Evolutionary conservation across 2,113 vertebrate genomes (phyloP).

Genomic region (Microcebus murinus): DNA sequence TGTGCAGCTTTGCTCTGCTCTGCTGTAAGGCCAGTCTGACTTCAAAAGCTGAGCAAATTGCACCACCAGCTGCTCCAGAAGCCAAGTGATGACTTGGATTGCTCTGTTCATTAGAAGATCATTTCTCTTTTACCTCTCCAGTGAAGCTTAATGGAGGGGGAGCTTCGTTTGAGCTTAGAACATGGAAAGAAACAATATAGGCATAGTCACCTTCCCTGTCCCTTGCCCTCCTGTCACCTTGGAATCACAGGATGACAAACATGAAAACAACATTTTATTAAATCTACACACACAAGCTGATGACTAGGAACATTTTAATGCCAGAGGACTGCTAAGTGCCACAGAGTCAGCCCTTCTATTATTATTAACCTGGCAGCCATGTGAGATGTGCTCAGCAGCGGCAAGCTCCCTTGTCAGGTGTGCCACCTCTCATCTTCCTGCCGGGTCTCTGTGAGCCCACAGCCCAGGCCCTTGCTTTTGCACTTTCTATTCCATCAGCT

Average conservation of each 20-base stretch:
- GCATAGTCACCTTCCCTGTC: background rate
- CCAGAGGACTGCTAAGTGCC: background rate
- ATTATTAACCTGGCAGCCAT: background rate
- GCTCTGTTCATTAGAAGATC: constrained; percentile 12
- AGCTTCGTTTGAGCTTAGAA: background rate
- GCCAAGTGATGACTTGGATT: background rate
- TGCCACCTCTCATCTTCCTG: background rate
- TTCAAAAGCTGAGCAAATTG: background rate
- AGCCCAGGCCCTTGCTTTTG: background rate
- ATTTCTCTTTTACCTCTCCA: background rate
- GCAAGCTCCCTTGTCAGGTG: background rate
- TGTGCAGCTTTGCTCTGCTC: background rate
- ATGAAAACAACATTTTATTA: background rate
- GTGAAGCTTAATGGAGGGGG: background rate
- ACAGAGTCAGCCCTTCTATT: background rate
- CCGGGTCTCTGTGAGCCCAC: no score
- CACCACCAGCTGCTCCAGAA: background rate
- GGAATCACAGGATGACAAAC: background rate
- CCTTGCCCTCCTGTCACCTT: background rate
- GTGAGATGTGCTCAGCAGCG: background rate
- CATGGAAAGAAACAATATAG: background rate
- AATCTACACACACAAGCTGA: background rate
- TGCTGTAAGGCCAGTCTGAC: background rate
- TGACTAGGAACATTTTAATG: background rate
- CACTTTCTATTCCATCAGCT: background rate